These are phyloP conservation scores for Caenorhabditis sp. DNA, from an alignment of 2,888 invertebrate genomes.

Conservation along the genomic window DNA sequence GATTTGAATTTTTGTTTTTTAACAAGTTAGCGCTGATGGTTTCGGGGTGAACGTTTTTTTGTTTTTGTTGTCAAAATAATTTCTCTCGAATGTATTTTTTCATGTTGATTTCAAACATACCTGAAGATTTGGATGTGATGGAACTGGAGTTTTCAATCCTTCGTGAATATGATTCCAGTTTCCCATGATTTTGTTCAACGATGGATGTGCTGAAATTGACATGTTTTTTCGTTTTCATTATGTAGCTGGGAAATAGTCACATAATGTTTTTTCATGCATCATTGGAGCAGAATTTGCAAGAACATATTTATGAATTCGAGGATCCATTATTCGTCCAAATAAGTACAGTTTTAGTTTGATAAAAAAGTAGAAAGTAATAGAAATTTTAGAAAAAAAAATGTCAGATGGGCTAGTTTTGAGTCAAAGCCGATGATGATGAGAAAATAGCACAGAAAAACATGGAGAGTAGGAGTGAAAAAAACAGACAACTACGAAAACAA, in stretches of 20 bases:
- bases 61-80: no score
- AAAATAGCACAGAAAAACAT: slow-evolving; percentile 16
- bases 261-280: slow-evolving; percentile 5
- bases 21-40: no score
- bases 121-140: slow-evolving; percentile 42
- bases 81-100: no score
- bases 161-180: slow-evolving; percentile 43
- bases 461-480: slow-evolving; percentile 9
- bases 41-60: no score
- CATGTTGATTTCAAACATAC: slow-evolving; percentile 20
- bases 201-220: slow-evolving; percentile 48
- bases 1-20: no score
- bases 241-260: not conserved
- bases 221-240: not conserved
- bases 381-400: not conserved
- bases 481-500: slow-evolving; percentile 18
- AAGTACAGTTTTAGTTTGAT: not conserved
- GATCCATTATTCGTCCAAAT: slow-evolving; percentile 22
- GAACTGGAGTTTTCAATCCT: slow-evolving; percentile 38
- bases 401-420: not conserved
- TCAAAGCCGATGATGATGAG: not conserved
- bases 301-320: slow-evolving; percentile 32
- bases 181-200: slow-evolving; percentile 49
- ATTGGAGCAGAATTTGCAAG: slow-evolving; percentile 29
- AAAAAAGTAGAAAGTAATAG: slow-evolving; percentile 2